phyloP scores from a whole-genome alignment of 2,888 invertebrate genomes.

The Odontothrips loti region DNA sequence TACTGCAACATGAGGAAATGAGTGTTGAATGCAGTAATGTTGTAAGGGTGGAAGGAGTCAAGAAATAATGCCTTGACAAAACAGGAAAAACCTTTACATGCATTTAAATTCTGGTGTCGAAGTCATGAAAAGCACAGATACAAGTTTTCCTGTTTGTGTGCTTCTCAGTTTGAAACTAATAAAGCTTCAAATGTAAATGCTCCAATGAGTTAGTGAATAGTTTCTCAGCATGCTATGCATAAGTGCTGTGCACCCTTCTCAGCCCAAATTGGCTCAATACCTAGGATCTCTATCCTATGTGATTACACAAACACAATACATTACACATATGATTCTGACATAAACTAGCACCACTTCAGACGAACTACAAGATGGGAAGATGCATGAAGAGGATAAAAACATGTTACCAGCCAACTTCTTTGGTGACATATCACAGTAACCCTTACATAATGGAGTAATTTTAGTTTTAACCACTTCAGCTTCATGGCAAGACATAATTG shows the following conservation, averaged over 20 bases:
- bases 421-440: constrained; percentile 17
- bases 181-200: no score
- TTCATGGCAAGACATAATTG: neutral
- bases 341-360: neutral
- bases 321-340: neutral
- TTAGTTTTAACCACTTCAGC: neutral
- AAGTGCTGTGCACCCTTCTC: neutral
- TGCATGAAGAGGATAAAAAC: neutral
- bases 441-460: neutral
- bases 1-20: no score
- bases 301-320: neutral
- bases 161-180: no score
- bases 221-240: neutral
- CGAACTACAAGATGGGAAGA: neutral
- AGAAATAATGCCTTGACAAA: neutral
- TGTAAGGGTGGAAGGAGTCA: neutral
- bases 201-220: no score
- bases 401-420: neutral
- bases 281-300: neutral
- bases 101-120: no score
- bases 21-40: no score
- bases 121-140: no score
- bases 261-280: neutral
- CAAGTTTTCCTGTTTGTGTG: no score
- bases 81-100: no score